Evolutionary conservation across 1,140 invertebrate genomes (phyloP).

Genomic region (Ceratina calcarata): DNA sequence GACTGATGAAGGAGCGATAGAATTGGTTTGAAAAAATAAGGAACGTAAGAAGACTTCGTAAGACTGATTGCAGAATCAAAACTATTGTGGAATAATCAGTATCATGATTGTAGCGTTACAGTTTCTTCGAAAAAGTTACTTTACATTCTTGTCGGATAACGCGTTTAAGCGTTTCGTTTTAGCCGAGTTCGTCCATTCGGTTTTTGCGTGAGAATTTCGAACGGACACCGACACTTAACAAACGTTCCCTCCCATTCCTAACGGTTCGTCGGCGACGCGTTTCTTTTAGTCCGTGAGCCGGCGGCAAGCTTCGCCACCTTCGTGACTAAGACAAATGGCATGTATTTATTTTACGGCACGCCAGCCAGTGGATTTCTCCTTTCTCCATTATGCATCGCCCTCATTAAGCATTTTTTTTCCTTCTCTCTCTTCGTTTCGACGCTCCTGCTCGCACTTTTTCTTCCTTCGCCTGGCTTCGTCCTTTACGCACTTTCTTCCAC

Average conservation of each 20-base stretch:
- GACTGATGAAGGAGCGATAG: too few relatives aligned
- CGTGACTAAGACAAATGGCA: slow-evolving; percentile 66
- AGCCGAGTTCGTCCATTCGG: not conserved
- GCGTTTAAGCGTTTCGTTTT: slow-evolving; percentile 10
- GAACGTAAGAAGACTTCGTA: too few relatives aligned
- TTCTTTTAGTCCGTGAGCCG: slow-evolving; percentile 36
- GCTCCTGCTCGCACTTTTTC: slow-evolving; percentile 14
- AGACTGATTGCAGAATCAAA: too few relatives aligned
- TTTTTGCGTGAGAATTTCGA: slow-evolving; percentile 40
- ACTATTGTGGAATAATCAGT: too few relatives aligned
- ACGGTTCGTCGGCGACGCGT: slow-evolving; percentile 17
- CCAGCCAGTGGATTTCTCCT: slow-evolving; percentile 66
- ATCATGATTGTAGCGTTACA: too few relatives aligned
- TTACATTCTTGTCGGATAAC: too few relatives aligned
- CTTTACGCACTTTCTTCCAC: not conserved
- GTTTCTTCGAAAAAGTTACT: too few relatives aligned
- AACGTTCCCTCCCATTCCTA: slow-evolving; percentile 11
- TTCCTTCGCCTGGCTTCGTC: not conserved
- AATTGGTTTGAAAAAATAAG: too few relatives aligned
- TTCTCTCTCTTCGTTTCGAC: slow-evolving; percentile 6
- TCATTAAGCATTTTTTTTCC: slow-evolving; percentile 62
- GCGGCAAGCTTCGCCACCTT: slow-evolving; percentile 22
- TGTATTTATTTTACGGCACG: slow-evolving; percentile 66
- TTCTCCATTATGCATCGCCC: slow-evolving; percentile 67
- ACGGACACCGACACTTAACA: slow-evolving; percentile 15